phyloP scores from a whole-genome alignment of 2,113 vertebrate genomes.

The Cnemophilus loriae region DNA sequence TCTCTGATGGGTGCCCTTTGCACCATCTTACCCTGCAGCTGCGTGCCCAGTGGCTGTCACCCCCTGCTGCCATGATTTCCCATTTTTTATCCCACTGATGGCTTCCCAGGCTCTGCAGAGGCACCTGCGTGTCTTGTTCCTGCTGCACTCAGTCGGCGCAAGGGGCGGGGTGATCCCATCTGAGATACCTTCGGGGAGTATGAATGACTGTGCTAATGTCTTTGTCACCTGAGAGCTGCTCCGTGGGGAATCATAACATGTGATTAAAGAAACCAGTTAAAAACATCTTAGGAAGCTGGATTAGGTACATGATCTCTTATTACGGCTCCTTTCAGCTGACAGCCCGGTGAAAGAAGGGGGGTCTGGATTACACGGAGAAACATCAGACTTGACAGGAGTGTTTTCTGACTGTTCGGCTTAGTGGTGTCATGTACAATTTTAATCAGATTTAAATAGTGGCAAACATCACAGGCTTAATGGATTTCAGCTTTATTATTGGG shows the following conservation, averaged over 20 bases:
- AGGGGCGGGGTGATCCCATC: neutral
- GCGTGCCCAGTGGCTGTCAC: neutral
- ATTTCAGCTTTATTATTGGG: slow-evolving; percentile 56
- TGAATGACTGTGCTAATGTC: neutral
- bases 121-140: neutral
- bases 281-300: slow-evolving; percentile 46
- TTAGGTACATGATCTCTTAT: slow-evolving; percentile 43
- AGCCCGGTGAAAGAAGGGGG: neutral
- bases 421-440: slow-evolving; percentile 47
- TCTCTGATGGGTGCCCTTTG: neutral
- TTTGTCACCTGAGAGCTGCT: slow-evolving; percentile 39
- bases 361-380: slow-evolving; percentile 19
- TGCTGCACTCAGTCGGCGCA: accelerated
- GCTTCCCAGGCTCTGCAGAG: neutral
- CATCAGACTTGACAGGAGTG: slow-evolving; percentile 12
- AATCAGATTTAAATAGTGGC: slow-evolving; percentile 62
- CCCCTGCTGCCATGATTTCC: neutral
- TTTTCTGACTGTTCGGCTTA: slow-evolving; percentile 54
- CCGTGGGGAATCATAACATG: neutral
- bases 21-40: neutral
- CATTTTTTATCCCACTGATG: accelerated
- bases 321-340: slow-evolving; percentile 36
- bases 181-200: neutral
- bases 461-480: slow-evolving; percentile 62
- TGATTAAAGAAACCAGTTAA: slow-evolving; percentile 45